Percentiles rank a stretch among this genome's conserved stretches.
Conservation (phyloP, 2,888 invertebrate genomes). For the Chesias legatella region DNA sequence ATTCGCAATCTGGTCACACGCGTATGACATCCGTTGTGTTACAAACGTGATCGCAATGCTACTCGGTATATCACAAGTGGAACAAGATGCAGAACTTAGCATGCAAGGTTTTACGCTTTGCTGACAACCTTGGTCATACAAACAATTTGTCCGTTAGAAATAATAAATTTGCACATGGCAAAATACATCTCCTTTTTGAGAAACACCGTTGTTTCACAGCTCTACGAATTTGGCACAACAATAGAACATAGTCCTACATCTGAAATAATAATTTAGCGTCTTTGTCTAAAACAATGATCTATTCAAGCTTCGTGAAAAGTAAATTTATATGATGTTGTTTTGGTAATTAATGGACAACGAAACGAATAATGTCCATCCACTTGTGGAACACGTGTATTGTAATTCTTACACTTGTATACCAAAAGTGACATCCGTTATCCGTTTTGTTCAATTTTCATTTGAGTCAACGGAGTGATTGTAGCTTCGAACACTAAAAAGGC, state of each 20-base stretch:
- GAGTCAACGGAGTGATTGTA: too few relatives aligned
- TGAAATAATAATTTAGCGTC: constrained; percentile 3
- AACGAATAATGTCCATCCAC: too few relatives aligned
- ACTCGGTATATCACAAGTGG: constrained; percentile 45
- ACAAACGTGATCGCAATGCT: constrained; percentile 62
- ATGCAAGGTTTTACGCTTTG: constrained; percentile 45
- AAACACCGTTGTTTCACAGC: constrained; percentile 48
- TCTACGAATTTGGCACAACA: constrained; percentile 16
- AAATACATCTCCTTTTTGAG: constrained; percentile 41
- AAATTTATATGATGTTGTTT: too few relatives aligned
- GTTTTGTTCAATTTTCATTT: too few relatives aligned
- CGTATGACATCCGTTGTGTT: constrained; percentile 65
- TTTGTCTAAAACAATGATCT: background rate
- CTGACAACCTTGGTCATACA: constrained; percentile 57
- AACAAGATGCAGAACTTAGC: constrained; percentile 48
- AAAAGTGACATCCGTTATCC: too few relatives aligned
- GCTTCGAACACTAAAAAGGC: too few relatives aligned
- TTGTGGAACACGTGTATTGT: too few relatives aligned
- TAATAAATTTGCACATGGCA: constrained; percentile 46
- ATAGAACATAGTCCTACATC: constrained; percentile 6
- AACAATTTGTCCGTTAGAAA: constrained; percentile 61
- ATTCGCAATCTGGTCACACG: constrained; percentile 68
- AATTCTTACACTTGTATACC: too few relatives aligned
- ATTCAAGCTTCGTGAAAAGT: too few relatives aligned
- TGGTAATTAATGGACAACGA: too few relatives aligned